Conservation (phyloP, 2,888 invertebrate species). For the Drosophila pseudotakahashii region DNA sequence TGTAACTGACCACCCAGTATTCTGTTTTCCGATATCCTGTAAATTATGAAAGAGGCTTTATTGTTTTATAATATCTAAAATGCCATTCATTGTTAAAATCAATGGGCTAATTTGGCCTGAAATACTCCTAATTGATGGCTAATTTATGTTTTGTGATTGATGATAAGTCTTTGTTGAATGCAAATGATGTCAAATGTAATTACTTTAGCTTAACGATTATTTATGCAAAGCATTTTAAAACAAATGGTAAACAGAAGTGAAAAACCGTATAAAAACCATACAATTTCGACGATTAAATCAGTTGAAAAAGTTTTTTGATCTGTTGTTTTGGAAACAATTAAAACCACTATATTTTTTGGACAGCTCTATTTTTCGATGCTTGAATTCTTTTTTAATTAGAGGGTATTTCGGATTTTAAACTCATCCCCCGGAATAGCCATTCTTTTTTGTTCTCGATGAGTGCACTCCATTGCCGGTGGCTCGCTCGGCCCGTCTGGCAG, state of each 20-base stretch:
- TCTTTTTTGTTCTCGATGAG: slow-evolving; percentile 34
- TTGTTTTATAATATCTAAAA: background rate
- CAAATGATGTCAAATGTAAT: background rate
- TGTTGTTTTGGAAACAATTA: background rate
- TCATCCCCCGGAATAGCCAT: background rate
- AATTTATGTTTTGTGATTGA: slow-evolving; percentile 9
- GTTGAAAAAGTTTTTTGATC: background rate
- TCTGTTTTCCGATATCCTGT: slow-evolving; percentile 5
- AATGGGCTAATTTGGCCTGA: background rate
- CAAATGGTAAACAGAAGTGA: background rate
- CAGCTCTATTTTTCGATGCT: background rate
- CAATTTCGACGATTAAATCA: background rate
- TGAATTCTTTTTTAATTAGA: slow-evolving; percentile 12
- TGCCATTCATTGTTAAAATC: slow-evolving; percentile 1
- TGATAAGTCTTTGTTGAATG: background rate
- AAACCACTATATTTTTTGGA: background rate
- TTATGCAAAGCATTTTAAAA: background rate
- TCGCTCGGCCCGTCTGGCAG: slow-evolving; percentile 58
- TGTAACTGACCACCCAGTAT: background rate
- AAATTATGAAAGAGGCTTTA: background rate
- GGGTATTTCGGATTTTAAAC: slow-evolving; percentile 14
- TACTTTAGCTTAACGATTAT: background rate
- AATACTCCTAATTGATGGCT: slow-evolving; percentile 7
- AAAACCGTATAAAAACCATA: too few species aligned
- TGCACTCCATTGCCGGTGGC: slow-evolving; percentile 53